Evolutionary conservation across 64 coral and sea anemone species (phyloP), one percentile per base, ranked within the genome.

Genomic region (Montipora efflorescens): DNA sequence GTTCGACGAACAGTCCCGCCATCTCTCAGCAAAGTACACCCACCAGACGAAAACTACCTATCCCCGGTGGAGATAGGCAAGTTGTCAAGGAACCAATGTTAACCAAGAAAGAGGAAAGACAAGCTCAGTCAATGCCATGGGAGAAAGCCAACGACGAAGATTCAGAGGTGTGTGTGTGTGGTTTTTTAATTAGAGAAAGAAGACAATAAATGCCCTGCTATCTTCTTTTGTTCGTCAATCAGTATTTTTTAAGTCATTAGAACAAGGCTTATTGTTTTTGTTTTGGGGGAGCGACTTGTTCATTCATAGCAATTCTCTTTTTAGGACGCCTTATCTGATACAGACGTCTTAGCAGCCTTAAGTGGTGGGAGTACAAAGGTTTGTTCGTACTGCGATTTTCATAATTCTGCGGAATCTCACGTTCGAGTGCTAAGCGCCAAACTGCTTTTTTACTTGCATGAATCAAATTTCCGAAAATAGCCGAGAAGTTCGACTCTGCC

Each of bases 111-210:
- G 75, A 61, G 52, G 20, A 81, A 21, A 81, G 53, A 15, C 55
- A 59, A 70, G 15, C 15, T 19, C 82, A 68, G 66, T 53, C 73
- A 7, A 76, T 69, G 12, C 79, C 82, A 25, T 22, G 64, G 59
- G 67, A 62, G 52, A n/a, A 48, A 14, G 52, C 95, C 43, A 93
- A 89, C 28, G 95, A 95, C 64, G 61, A 90, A 47, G 89, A 91
- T 84, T 95, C 93, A 46, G 92, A 95, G 89, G 95, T 97, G 48
- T 69, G 88, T 85, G 47, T 61, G 36, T 36, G 36, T 36, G 36
- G 36, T 36, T 36, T 36, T 36, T 36, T 36, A 36, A 36, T 36
- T 36, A 36, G 36, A 36, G 36, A 36, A 36, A 36, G 36, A 36
- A 36, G 36, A 36, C 36, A 36, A 36, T 36, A 36, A 36, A 36